Evolutionary conservation across 2,113 vertebrate genomes (phyloP), one percentile per base, ranked within the genome.

Genomic region (Myiozetetes cayanensis): DNA sequence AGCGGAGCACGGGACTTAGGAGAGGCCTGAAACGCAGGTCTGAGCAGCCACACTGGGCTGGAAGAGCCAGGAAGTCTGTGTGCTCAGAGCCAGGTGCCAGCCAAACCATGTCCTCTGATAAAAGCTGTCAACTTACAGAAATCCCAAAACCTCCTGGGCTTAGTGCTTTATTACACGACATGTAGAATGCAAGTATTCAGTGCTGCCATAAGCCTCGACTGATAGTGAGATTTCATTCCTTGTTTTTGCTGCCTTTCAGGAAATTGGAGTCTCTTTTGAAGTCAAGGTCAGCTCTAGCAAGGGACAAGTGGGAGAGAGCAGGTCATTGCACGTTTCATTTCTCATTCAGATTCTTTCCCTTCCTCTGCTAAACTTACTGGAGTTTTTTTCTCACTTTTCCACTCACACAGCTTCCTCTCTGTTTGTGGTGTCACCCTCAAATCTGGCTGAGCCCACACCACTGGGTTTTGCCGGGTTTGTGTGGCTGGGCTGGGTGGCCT

Each of bases 371-470:
- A 70, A 66, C 9, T 77, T 39, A 2, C 24, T 43, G 44, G 8
- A 4, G 0, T 25, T 37, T 89, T 89, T 35, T 1, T 22, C 63
- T 22, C 11, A 7, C 14, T 39, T 91, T 23, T 46, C 50, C 21
- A 27, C 27, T 9, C 11, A 6, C 21, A 4, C 8, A 33, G n/a
- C 58, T 70, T 63, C 14, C 13, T 67, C 25, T 1, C 33, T 55
- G 3, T 58, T 56, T 65, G 9, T 0, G 8, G 6, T 65, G 24
- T 33, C 19, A 0, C 44, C 20, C 62, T 33, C 22, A 30, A 9
- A 12, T 1, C 18, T 12, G 6, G 7, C 47, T 33, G 22, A 49
- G 56, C 31, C 47, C 24, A 4, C 5, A 6, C 11, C 0, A 0
- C 33, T 65, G 66, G 61, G 10, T 47, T 52, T 49, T 58, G 27